Base-by-base conservation (phyloP, 2,113 vertebrate genomes). In the Osmerus mordax region DNA sequence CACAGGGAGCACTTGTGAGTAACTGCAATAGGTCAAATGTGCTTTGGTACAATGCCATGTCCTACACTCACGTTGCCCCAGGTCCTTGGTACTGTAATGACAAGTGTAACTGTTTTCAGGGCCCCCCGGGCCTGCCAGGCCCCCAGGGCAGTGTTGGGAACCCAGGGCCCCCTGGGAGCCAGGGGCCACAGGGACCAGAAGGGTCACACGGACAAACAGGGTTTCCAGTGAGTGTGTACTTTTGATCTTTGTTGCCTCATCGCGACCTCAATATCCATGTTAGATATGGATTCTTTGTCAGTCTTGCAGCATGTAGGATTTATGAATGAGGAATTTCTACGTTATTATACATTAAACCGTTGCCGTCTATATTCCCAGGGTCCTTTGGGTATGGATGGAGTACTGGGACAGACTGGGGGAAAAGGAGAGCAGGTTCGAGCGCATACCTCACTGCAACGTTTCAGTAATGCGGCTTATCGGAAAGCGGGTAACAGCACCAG, bases 151-250 rank as follows among this genome's bases (percentile, higher is more conserved):
- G 71, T n/a, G 70, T 81, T 0, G 94, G 94, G 15, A 92, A 88
- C 13, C 66, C 62, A 29, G 94, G 94, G 3, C 71, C 53, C 2
- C 65, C 52, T 0, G 94, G 93, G 63, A 89, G 87, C 13, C 19
- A 11, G 0, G 93, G 93, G 0, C 13, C 72, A 25, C 67, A 58
- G n/a, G 92, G 93, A 23, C 63, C 14, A 2, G 5, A 56, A 0
- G 93, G 92, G 9, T 71, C 69, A 60, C 41, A 67, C 14, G 93
- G 92, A 36, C 86, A 54, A 0, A 58, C 67, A 65, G 94, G 93
- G 72, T 90, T 91, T 81, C 90, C 75, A 81, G 94, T 95, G 88
- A 93, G 92, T 91, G 80, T 61, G 81, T 84, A 84, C 78, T 82
- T 78, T 70, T 76, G 68, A 70, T 18, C 55, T 58, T 65, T 29